phyloP scores from a whole-genome alignment of 2,113 vertebrate species.

The Pterocles burchelli region DNA sequence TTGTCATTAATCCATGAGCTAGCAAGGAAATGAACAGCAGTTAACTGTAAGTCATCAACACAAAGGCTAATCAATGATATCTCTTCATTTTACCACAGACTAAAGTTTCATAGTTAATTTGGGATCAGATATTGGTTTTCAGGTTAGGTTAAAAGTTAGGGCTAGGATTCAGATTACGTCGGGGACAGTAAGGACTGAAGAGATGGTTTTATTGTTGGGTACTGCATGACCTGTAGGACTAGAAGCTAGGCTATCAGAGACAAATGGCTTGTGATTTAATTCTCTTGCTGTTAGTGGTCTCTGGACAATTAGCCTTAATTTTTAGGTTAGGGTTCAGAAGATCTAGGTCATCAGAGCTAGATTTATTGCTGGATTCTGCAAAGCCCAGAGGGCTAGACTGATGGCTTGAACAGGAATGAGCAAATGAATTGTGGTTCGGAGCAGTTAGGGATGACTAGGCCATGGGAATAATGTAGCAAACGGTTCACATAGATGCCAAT shows the following conservation, averaged over 20 bases:
- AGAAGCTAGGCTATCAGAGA: not conserved
- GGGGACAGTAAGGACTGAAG: not conserved
- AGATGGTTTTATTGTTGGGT: not conserved
- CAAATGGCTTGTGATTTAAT: constrained; percentile 52
- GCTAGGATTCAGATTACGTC: not conserved
- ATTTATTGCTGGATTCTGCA: constrained; percentile 67
- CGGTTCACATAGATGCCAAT: constrained; percentile 26
- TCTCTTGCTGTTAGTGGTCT: constrained; percentile 23
- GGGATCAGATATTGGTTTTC: not conserved
- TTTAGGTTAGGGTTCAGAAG: constrained; percentile 60
- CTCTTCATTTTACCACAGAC: not conserved
- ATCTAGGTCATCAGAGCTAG: constrained; percentile 45
- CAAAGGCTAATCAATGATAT: not conserved
- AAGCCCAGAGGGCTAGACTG: constrained; percentile 58
- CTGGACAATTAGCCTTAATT: constrained; percentile 58
- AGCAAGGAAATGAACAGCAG: not conserved
- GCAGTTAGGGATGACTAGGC: constrained; percentile 47
- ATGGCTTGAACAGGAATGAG: constrained; percentile 52
- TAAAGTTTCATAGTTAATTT: not conserved
- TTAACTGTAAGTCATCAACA: not conserved
- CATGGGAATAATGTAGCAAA: constrained; percentile 59
- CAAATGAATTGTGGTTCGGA: constrained; percentile 55
- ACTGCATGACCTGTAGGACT: not conserved
- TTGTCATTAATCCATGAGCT: not conserved
- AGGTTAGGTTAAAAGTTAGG: not conserved